Evolutionary conservation across 2,797 vertebrate species (phyloP).

Genomic region (Sternotherus odoratus): DNA sequence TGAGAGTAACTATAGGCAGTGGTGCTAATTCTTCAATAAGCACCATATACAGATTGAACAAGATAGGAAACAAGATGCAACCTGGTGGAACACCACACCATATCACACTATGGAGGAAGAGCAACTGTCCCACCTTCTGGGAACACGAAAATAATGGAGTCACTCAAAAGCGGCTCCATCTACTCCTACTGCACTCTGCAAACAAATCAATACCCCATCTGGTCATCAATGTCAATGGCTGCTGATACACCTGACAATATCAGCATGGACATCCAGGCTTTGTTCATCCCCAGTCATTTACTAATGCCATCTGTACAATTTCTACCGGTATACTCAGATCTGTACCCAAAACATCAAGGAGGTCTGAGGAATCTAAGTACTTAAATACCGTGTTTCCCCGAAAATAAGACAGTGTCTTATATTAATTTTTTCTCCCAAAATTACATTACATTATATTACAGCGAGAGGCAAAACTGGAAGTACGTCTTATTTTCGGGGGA

Average conservation of each 20-base stretch:
- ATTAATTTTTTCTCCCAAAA: no score
- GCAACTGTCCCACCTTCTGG: background rate
- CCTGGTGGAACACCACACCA: background rate
- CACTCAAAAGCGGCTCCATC: background rate
- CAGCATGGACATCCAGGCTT: background rate
- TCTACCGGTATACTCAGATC: background rate
- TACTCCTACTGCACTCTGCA: background rate
- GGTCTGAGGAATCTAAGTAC: background rate
- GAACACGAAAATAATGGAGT: background rate
- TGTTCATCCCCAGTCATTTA: background rate
- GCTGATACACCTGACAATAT: background rate
- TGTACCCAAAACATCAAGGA: background rate
- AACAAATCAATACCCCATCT: background rate
- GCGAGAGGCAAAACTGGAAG: no score
- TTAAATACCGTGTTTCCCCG: no score
- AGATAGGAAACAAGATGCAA: background rate
- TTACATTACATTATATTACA: no score
- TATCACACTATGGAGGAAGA: background rate
- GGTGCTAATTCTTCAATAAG: background rate
- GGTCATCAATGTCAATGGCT: background rate
- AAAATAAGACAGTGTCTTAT: no score
- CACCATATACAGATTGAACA: fast-evolving
- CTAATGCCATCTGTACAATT: background rate
- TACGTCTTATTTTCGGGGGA: no score
- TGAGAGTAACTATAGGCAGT: background rate